Evolutionary conservation across 1,140 invertebrate species (phyloP), one percentile per base, ranked within the genome.

Genomic region (Goniozus legneri): DNA sequence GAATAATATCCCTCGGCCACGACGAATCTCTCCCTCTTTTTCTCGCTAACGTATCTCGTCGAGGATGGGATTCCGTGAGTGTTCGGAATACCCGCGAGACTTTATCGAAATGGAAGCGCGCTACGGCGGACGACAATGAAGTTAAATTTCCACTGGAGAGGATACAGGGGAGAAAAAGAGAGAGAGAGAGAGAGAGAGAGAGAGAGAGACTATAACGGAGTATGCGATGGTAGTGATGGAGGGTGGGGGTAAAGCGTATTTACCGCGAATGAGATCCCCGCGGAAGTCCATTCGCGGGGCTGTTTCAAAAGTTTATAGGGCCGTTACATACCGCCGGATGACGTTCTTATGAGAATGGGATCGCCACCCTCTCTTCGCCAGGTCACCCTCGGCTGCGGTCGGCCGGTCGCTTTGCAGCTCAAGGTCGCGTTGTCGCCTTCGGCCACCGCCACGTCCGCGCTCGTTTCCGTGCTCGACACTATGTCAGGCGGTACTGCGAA

Each of bases 381-480:
- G 3, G 81, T 81, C 30, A 88, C 84, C 44, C 84, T 79, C 0
- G 85, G 86, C n/a, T 76, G 71, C 0, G 85, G 84, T 65, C 87
- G 83, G 6, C 88, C 88, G 0, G 83, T 85, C 2, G 88, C 89
- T 50, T 80, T 80, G 65, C 89, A 92, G 43, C 80, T 83, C n/a
- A 92, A 73, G 0, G 86, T 90, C 3, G 88, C 86, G 63, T 91
- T 90, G 54, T 89, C 85, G 52, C 88, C 80, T 68, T 92, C 90
- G 50, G 87, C 82, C 7, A 86, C 84, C 14, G 86, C 85, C 34
- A 89, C 71, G 67, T 91, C 88, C 0, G 84, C 80, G 47, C 85
- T 88, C 3, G 86, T 87, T 35, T 88, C 65, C 32, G 56, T 56
- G 4, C 65, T 85, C 54, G 87, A 85, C 41, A 86, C 75, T 47